Base-by-base conservation (phyloP, 2,797 vertebrate genomes). In the Anomalospiza imberbis region DNA sequence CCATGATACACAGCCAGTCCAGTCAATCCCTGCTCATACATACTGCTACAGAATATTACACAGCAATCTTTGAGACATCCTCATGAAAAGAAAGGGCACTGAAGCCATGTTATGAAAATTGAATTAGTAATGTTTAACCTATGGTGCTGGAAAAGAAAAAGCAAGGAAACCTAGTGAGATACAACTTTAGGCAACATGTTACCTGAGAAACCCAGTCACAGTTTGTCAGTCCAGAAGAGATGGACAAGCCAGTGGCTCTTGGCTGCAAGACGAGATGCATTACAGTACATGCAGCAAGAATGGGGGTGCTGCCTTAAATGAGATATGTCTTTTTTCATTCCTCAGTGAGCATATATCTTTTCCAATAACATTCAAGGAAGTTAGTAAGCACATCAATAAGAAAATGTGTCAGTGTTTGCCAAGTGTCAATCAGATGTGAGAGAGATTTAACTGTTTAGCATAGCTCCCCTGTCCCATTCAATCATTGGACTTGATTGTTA, bases 401-500 rank as follows among this genome's bases (percentile, higher is more conserved):
- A 74, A 65, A 91, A 86, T 28, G 80, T 68, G 77, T 18, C 77
- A 88, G 26, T 73, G 60, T 90, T 94, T 95, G 53, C 60, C 53
- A 86, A 88, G n/a, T 58, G 80, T 73, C 80, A 86, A 55, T 91
- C 89, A 93, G 50, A 79, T 3, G 7, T 76, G 48, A 86, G 54
- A 93, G 70, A 85, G 53, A 86, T 94, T 84, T 86, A 85, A 65
- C 67, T 18, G 79, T 92, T 95, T 91, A 95, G 77, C 74, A 77
- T 60, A 87, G 29, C 11, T 94, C 77, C 51, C 36, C n/a, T 90
- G 93, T 66, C 42, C 48, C 67, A n/a, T 79, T 89, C 77, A 85
- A 50, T 95, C 85, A 51, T 2, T 82, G 61, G 42, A 57, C 71
- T 88, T 68, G n/a, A 32, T 90, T 90, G 77, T 79, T 94, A 88